These are phyloP conservation scores for Lasioglossum villosulum DNA, from an alignment of 2,888 invertebrate species.

Conservation along the genomic window DNA sequence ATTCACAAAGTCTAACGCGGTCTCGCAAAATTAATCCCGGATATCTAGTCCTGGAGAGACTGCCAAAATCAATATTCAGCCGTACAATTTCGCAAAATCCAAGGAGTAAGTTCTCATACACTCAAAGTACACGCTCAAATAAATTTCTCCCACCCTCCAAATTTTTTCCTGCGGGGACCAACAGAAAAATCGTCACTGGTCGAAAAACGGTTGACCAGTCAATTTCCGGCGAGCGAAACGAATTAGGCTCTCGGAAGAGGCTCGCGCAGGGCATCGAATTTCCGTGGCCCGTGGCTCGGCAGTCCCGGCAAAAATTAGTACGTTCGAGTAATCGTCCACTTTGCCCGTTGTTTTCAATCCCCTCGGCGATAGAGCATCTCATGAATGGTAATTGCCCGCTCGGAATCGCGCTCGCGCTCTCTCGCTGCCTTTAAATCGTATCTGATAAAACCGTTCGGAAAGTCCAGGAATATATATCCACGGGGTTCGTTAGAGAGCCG, in stretches of 20 bases:
- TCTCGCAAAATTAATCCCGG: not conserved
- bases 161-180: too few species aligned
- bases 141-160: too few species aligned
- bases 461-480: constrained; percentile 44
- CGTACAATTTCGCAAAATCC: not conserved
- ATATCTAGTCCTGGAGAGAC: not conserved
- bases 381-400: constrained; percentile 62
- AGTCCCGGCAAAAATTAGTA: constrained; percentile 45
- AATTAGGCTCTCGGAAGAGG: not conserved
- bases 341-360: constrained; percentile 57
- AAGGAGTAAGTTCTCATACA: not conserved
- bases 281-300: not conserved
- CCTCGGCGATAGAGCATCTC: constrained; percentile 54
- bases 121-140: not conserved
- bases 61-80: not conserved
- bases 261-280: not conserved
- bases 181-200: not conserved
- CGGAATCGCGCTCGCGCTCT: constrained; percentile 22
- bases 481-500: constrained; percentile 56
- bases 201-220: not conserved
- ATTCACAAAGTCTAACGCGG: not conserved
- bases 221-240: not conserved
- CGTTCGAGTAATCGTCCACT: constrained; percentile 55
- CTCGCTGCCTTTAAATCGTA: constrained; percentile 37
- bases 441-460: constrained; percentile 56